Evolutionary conservation across 2,113 vertebrate genomes (phyloP), one percentile per base, ranked within the genome.

Genomic region (Phoxinus phoxinus): DNA sequence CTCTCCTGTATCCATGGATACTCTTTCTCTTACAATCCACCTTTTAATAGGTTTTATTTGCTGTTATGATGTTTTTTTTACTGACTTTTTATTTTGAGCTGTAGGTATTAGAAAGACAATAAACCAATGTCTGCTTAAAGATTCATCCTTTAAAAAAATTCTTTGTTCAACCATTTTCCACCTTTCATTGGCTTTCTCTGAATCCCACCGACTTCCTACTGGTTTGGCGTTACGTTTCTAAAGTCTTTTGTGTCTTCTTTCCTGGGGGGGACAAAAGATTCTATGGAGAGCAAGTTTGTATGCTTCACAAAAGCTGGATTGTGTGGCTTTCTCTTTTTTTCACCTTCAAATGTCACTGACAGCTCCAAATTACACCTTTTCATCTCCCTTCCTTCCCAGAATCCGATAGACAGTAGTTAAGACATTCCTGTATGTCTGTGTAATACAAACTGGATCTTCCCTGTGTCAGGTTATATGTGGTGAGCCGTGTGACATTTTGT

Each of bases 271-370:
- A 93, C 92, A 91, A 94, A 85, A 44, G 58, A 76, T 82, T 81
- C 53, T 75, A 79, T 83, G 81, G 88, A 88, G 90, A 88, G 89
- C 84, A 53, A 69, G 90, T 87, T 81, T 84, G 53, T 48, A 84
- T 51, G 85, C 80, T 56, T 37, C 85, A 91, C 91, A 91, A 91
- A 90, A 89, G 84, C 30, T 75, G 53, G 81, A 89, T 92, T 92
- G 87, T 91, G 35, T 56, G n/a, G 56, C 65, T 85, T 75, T 87
- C 85, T 48, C 23, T 83, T 58, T 79, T 79, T 81, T 86, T 76
- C 41, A 11, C 25, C 51, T 53, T 87, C 73, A 78, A 83, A 82
- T 79, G 71, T 81, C 59, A 32, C 25, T 73, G 59, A 17, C 74
- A 30, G 81, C 44, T 76, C 78, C 91, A 89, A 90, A 90, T 91